phyloP scores from a whole-genome alignment of 2,113 vertebrate genomes.

The Nanorana parkeri region DNA sequence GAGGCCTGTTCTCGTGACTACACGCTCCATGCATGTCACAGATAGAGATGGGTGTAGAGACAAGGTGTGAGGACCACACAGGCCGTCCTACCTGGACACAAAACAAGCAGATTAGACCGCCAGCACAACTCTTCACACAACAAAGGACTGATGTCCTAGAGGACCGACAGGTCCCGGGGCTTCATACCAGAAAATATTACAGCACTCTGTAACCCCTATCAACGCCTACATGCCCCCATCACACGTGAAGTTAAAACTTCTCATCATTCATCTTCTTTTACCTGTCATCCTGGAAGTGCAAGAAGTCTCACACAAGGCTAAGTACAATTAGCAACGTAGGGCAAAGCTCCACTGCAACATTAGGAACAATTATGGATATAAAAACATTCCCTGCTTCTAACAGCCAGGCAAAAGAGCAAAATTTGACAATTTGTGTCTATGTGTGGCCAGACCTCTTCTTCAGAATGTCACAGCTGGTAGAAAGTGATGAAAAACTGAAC shows the following conservation, averaged over 20 bases:
- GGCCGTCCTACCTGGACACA: not conserved
- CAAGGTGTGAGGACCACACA: constrained; percentile 18
- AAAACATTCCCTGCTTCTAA: too few relatives aligned
- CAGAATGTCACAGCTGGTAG: too few relatives aligned
- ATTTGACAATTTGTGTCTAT: too few relatives aligned
- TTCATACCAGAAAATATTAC: not conserved
- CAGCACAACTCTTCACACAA: not conserved
- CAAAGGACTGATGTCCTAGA: not conserved
- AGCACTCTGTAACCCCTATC: not conserved
- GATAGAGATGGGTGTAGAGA: not conserved
- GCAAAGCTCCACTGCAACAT: too few relatives aligned
- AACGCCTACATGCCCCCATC: not conserved
- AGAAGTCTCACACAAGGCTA: not conserved
- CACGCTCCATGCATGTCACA: not conserved
- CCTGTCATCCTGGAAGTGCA: not conserved
- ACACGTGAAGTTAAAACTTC: not conserved
- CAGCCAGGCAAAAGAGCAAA: too few relatives aligned
- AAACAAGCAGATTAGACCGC: not conserved
- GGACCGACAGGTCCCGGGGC: not conserved
- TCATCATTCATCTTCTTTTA: not conserved
- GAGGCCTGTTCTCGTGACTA: not conserved
- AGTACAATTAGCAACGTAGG: too few relatives aligned
- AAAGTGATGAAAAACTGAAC: too few relatives aligned
- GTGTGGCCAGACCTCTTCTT: too few relatives aligned
- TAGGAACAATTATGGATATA: too few relatives aligned